Evolutionary conservation across 2,888 invertebrate genomes (phyloP), one percentile per base, ranked within the genome.

Genomic region (Caenorhabditis panamensis): DNA sequence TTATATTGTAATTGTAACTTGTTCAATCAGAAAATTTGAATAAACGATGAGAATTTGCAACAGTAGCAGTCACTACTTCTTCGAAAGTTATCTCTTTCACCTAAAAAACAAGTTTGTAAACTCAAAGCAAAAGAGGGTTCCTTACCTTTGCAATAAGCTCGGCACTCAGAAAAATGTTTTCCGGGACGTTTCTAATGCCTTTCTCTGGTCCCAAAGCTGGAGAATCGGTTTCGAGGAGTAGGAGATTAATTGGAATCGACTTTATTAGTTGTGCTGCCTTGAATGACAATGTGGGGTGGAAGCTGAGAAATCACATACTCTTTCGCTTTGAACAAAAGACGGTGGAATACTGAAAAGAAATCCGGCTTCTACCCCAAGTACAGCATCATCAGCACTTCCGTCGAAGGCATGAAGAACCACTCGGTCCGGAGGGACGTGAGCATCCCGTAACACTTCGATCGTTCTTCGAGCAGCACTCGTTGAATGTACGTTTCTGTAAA

Each of bases 221-320:
- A 0, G 92, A 92, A 77, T 92, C 92, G 5, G 92, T 92, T 84
- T 92, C 92, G 31, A 92, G 82, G n/a, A 92, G 82, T 2, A 92
- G 84, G 44, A 90, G 89, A 6, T 91, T 91, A 1, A 92, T 63
- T 1, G 92, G 92, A 18, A 92, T 73, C 1, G 85, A 82, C 61
- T 89, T 82, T 37, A 92, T 90, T 18, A 16, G 9, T 20, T 22
- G 24, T 2, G 22, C 24, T 36, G 44, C 28, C 8, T 31, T 9
- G 59, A 31, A 56, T n/a, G n/a, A n/a, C n/a, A n/a, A n/a, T n/a
- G n/a, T n/a, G n/a, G n/a, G n/a, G n/a, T n/a, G n/a, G n/a, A n/a
- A n/a, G n/a, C n/a, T n/a, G n/a, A n/a, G n/a, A 41, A 41, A 13
- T 11, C 18, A 53, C 53, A 6, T 31, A 82, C 85, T 69, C 66